Conservation (phyloP, 2,888 invertebrate species). For the Ophraella communa region DNA sequence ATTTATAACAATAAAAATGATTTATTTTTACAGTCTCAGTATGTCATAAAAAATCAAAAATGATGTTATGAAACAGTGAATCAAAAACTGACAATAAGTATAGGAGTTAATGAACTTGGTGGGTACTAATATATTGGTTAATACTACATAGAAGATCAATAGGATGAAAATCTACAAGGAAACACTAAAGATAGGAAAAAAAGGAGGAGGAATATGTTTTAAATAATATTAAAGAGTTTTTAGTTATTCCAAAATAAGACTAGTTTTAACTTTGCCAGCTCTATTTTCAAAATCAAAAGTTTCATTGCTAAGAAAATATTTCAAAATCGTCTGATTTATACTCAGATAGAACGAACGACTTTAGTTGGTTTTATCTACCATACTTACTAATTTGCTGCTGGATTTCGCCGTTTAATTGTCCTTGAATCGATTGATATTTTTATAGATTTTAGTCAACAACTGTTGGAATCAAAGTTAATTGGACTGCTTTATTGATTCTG, state of each 20-base stretch:
- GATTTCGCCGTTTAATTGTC: neutral
- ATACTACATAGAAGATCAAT: too few relatives aligned
- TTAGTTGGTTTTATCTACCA: neutral
- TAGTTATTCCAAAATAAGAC: too few relatives aligned
- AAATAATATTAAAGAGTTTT: too few relatives aligned
- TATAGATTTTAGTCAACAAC: neutral
- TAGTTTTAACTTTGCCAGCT: too few relatives aligned
- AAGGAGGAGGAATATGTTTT: too few relatives aligned
- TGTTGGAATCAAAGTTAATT: neutral
- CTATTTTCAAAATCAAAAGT: too few relatives aligned
- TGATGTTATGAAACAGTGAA: neutral
- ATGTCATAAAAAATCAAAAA: neutral
- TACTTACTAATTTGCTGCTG: neutral
- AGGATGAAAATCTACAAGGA: too few relatives aligned
- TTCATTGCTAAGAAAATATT: neutral
- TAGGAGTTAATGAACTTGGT: too few relatives aligned
- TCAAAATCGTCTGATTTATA: neutral
- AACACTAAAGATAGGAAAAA: too few relatives aligned
- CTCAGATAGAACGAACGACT: neutral
- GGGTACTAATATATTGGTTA: too few relatives aligned
- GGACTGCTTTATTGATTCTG: neutral
- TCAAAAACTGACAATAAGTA: neutral
- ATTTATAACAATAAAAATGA: slow-evolving; percentile 12
- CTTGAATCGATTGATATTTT: neutral
- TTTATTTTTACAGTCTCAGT: neutral